phyloP scores from a whole-genome alignment of 2,797 vertebrate genomes.

The Macropodus opercularis region DNA sequence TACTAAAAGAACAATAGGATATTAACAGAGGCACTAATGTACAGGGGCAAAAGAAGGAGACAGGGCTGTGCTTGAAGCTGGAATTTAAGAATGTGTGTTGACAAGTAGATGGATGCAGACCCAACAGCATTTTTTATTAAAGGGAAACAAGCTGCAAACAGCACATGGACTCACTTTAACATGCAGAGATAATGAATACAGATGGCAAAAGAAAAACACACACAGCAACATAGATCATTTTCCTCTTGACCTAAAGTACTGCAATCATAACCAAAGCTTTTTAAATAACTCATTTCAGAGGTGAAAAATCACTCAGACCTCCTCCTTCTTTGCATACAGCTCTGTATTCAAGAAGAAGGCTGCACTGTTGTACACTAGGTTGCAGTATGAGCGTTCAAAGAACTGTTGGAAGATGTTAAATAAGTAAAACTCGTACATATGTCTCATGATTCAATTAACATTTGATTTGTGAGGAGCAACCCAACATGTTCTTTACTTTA shows the following conservation, averaged over 20 bases:
- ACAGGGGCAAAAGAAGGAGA: slow-evolving; percentile 8
- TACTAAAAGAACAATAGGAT: slow-evolving; percentile 7
- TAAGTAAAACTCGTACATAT: no score
- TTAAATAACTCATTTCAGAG: no score
- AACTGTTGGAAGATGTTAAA: no score
- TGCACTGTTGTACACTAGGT: no score
- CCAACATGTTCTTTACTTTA: no score
- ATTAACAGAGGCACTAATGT: slow-evolving; percentile 25
- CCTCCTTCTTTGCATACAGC: background rate
- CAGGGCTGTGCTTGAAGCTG: slow-evolving; percentile 23
- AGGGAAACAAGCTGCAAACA: slow-evolving; percentile 8
- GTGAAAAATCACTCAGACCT: background rate
- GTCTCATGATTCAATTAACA: no score
- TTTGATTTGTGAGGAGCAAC: no score
- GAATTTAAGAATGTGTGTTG: slow-evolving; percentile 42
- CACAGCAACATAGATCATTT: background rate
- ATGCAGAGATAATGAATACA: slow-evolving; percentile 14
- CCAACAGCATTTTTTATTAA: slow-evolving; percentile 36
- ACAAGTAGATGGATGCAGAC: slow-evolving; percentile 33
- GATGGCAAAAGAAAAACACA: background rate
- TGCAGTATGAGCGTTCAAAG: no score
- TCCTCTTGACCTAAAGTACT: background rate
- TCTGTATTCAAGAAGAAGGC: no score
- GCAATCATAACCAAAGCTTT: background rate
- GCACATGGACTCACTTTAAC: background rate